Evolutionary conservation across 2,888 invertebrate genomes (phyloP), one percentile per base, ranked within the genome.

Genomic region (Lycocerus yunnanus): DNA sequence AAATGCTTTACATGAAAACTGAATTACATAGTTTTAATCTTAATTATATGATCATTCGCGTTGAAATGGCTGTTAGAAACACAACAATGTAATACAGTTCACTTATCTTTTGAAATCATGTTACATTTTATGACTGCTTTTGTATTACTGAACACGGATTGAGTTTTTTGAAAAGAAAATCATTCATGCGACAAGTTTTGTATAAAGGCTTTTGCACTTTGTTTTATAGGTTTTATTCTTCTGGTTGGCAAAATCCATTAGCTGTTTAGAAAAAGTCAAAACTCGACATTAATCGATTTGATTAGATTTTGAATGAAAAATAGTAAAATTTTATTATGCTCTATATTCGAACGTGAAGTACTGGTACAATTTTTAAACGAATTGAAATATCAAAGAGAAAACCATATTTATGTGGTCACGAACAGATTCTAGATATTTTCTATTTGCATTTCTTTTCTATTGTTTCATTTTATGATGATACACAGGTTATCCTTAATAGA

Each of bases 361-460:
- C n/a, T 6, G 43, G n/a, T 43, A n/a, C 43, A 43, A 60, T 68
- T 69, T 61, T 71, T 15, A 71, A 71, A 66, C 16, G 24, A 71
- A 71, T 71, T 71, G 66, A 71, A 71, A 71, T 71, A 71, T 71
- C 71, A 71, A 66, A 59, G 59, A 24, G 58, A 58, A 58, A 59
- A 27, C 8, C 66, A 66, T 65, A 59, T 71, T 71, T 66, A n/a
- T 59, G 43, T 59, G 58, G 71, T 71, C 71, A 71, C 71, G 71
- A 71, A 16, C 15, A 71, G 71, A 71, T 71, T 66, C 11, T 14
- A 66, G 71, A 71, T 71, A 71, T 27, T 66, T 71, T 66, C 27
- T 66, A 66, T 66, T 20, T 24, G 21, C 66, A 63, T 63, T 63
- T 43, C 43, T 43, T 43, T 43, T 43, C 43, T 43, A 43, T 43